Conservation (phyloP, 2,888 invertebrate species). For the Orthosia cruda region DNA sequence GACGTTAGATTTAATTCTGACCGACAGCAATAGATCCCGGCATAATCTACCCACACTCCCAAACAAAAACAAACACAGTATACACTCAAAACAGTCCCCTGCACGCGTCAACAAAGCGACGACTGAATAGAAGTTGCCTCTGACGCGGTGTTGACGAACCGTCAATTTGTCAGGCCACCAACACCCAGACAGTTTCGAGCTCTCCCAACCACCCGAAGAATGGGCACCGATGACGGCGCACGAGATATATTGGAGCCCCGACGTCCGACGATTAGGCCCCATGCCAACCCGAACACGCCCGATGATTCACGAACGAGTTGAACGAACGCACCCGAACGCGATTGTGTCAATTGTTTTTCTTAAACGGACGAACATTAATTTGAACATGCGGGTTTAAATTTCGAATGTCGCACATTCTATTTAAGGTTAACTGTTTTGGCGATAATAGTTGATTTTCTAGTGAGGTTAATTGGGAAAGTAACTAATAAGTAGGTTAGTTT, state of each 20-base stretch:
- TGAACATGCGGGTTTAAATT: conserved; percentile 87
- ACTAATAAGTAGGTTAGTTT: conserved; percentile 57
- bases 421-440: conserved; percentile 68
- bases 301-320: conserved; percentile 89
- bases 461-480: conserved; percentile 58
- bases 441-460: conserved; percentile 65
- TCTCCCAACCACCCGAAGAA: conserved; percentile 87
- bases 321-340: conserved; percentile 80
- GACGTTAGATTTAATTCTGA: conserved; percentile 67
- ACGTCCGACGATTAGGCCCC: conserved; percentile 89
- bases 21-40: conserved; percentile 67
- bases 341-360: conserved; percentile 89
- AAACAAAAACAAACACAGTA: conserved; percentile 68
- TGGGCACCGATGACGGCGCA: conserved; percentile 88
- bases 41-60: conserved; percentile 68
- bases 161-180: conserved; percentile 89
- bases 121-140: conserved; percentile 75
- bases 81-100: conserved; percentile 68
- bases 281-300: conserved; percentile 86
- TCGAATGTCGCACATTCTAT: conserved; percentile 77
- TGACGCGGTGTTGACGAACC: conserved; percentile 78
- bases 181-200: conserved; percentile 88
- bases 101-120: conserved; percentile 67
- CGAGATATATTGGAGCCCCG: conserved; percentile 88
- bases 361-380: conserved; percentile 86